A percentile compares a stretch with the other conserved stretches of the same genome.
Conservation (phyloP, 2,113 vertebrate species). For the Syrrhaptes paradoxus region DNA sequence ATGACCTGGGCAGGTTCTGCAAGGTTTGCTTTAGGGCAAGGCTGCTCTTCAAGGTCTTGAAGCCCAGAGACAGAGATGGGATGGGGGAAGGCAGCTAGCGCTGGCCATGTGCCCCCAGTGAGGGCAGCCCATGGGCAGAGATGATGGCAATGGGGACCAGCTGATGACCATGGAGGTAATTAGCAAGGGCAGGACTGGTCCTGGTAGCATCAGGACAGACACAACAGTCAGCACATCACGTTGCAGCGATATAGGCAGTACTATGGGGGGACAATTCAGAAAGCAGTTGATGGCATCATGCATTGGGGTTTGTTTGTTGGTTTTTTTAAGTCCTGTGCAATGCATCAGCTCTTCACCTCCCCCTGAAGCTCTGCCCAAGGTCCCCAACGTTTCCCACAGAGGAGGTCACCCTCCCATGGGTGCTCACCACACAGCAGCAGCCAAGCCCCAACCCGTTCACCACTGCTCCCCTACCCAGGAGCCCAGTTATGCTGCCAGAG, state of each 20-base stretch:
- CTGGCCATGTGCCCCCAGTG: neutral
- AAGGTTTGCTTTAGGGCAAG: neutral
- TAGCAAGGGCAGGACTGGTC: neutral
- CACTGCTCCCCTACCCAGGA: neutral
- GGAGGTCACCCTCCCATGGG: neutral
- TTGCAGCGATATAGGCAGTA: rapidly evolving
- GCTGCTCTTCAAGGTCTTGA: neutral
- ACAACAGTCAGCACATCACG: rapidly evolving
- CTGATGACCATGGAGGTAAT: neutral
- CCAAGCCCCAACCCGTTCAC: neutral
- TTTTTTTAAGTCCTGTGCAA: neutral
- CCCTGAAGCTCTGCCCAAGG: neutral
- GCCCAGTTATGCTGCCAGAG: neutral
- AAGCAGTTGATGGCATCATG: rapidly evolving
- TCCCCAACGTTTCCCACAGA: neutral
- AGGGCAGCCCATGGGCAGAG: neutral
- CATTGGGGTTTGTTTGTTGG: neutral
- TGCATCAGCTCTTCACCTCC: neutral
- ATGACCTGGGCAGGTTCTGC: neutral
- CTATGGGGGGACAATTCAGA: rapidly evolving
- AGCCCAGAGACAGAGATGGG: neutral
- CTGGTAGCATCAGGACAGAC: neutral
- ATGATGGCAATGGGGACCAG: neutral
- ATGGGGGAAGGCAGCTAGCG: neutral
- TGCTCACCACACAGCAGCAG: neutral